phyloP scores from a whole-genome alignment of 2,113 vertebrate species.

The Entosphenus tridentatus region DNA sequence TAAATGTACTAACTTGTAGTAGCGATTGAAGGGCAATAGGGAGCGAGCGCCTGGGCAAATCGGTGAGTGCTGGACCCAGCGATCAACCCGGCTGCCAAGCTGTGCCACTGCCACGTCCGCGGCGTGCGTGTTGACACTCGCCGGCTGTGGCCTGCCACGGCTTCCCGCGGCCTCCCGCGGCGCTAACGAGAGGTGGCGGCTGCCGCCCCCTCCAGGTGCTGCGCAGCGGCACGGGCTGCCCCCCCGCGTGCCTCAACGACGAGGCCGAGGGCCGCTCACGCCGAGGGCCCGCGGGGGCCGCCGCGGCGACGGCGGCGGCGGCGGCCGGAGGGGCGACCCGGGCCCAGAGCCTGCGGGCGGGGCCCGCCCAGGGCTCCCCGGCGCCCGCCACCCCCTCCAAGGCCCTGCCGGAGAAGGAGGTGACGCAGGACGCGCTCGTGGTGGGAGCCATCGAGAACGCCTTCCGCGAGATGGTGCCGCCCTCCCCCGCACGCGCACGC shows the following conservation, averaged over 20 bases:
- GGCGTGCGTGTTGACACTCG: too few species aligned
- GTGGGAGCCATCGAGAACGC: slow-evolving; percentile 83
- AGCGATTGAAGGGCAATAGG: too few species aligned
- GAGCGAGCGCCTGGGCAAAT: too few species aligned
- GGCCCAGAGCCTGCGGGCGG: slow-evolving; percentile 37
- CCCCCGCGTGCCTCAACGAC: slow-evolving; percentile 62
- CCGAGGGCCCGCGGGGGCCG: slow-evolving; percentile 57
- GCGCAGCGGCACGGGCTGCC: slow-evolving; percentile 29
- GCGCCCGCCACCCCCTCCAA: slow-evolving; percentile 44
- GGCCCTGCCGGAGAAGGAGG: slow-evolving; percentile 88
- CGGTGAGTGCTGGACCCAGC: too few species aligned
- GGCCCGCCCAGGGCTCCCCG: slow-evolving; percentile 47
- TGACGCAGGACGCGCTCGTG: slow-evolving; percentile 69
- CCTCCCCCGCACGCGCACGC: too few species aligned
- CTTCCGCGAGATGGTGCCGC: slow-evolving; percentile 72
- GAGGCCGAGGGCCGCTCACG: slow-evolving; percentile 47
- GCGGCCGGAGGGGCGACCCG: slow-evolving; percentile 56
- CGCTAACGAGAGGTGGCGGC: too few species aligned
- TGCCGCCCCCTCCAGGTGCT: slow-evolving; percentile 22
- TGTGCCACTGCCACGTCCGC: too few species aligned
- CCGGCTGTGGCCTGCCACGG: too few species aligned
- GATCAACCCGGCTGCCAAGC: too few species aligned
- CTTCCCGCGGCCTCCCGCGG: too few species aligned
- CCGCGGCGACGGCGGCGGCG: slow-evolving; percentile 47
- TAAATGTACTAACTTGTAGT: too few species aligned